These are phyloP conservation scores for Dermolepida albohirtum DNA, from an alignment of 2,888 invertebrate species.

Conservation along the genomic window DNA sequence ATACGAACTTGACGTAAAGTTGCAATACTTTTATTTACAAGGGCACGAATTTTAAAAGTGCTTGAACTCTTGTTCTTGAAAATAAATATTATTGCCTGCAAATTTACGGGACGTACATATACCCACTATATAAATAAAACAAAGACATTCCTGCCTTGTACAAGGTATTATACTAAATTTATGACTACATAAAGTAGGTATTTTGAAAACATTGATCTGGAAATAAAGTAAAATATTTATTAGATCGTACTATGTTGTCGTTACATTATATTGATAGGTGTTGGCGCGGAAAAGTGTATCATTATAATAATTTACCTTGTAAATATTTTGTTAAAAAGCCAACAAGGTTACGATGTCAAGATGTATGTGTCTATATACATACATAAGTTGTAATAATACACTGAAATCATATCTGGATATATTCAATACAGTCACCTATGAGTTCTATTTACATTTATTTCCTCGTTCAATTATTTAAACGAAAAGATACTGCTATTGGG, in stretches of 20 bases:
- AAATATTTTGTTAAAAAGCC: neutral
- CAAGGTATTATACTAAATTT: slow-evolving; percentile 9
- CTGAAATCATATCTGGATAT: neutral
- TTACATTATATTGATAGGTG: neutral
- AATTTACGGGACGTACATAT: no score
- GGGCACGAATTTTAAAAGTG: no score
- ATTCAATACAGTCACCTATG: neutral
- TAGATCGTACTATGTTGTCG: neutral
- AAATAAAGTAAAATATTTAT: slow-evolving; percentile 6
- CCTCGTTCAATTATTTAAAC: no score
- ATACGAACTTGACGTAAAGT: no score
- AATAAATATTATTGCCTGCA: neutral
- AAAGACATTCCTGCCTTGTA: slow-evolving; percentile 2
- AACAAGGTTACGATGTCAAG: slow-evolving; percentile 1
- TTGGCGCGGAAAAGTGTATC: neutral
- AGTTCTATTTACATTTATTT: no score
- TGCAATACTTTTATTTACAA: no score
- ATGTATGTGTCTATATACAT: neutral
- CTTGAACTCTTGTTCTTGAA: slow-evolving; percentile 3
- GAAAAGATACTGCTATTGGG: no score
- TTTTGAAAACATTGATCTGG: slow-evolving; percentile 13
- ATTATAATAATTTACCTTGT: slow-evolving; percentile 5
- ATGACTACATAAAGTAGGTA: slow-evolving; percentile 6
- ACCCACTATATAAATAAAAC: neutral
- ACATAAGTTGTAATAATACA: neutral